Evolutionary conservation across 2,113 vertebrate genomes (phyloP).

Genomic region (Sapayoa aenigma): DNA sequence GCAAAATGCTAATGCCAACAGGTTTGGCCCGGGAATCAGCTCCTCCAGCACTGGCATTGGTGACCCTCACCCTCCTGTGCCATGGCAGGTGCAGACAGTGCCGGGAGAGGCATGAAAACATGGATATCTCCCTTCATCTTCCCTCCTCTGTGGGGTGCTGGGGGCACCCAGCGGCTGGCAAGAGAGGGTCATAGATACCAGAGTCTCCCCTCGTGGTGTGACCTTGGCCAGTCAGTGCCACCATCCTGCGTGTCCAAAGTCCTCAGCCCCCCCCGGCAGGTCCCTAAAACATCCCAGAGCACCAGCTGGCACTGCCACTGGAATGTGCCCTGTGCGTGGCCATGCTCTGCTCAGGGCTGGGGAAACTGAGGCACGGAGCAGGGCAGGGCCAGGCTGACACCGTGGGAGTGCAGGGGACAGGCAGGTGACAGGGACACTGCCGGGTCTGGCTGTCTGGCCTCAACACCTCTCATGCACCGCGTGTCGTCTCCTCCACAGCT

Average conservation of each 20-base stretch:
- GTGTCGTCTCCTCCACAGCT: background rate
- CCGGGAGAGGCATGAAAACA: fast-evolving
- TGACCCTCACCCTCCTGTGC: background rate
- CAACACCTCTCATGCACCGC: fast-evolving
- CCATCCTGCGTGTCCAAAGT: fast-evolving
- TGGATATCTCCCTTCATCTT: fast-evolving
- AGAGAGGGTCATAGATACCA: fast-evolving
- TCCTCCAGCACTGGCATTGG: fast-evolving
- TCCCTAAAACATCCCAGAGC: background rate
- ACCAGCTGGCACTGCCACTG: fast-evolving
- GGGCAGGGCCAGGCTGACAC: background rate
- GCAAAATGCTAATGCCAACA: background rate
- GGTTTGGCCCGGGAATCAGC: background rate
- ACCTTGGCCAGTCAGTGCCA: fast-evolving
- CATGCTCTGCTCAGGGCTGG: fast-evolving
- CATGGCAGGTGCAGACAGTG: fast-evolving
- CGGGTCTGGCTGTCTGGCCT: background rate
- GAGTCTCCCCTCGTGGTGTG: fast-evolving
- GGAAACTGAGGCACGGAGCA: background rate
- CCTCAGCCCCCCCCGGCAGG: fast-evolving
- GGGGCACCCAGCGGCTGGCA: background rate
- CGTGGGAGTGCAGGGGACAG: fast-evolving
- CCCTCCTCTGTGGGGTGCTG: fast-evolving
- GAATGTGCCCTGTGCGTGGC: fast-evolving
- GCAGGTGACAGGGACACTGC: background rate